Conservation (phyloP, 1,140 invertebrate genomes). For the Parapsyche elsis region DNA sequence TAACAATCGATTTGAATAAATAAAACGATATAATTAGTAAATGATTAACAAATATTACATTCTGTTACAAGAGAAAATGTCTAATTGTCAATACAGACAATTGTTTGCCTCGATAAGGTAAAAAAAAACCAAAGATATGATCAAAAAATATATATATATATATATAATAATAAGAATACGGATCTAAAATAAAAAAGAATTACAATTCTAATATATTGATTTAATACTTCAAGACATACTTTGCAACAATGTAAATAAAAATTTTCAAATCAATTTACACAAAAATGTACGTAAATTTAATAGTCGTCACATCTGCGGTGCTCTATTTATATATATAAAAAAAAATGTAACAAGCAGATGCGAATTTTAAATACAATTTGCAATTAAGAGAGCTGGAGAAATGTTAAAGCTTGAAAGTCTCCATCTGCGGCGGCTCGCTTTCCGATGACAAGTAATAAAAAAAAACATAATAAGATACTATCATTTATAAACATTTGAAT, state of each 20-base stretch:
- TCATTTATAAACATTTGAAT: background rate
- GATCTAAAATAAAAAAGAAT: background rate
- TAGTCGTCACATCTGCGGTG: background rate
- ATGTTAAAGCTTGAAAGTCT: background rate
- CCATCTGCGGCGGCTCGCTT: background rate
- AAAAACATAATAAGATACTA: conserved; percentile 12
- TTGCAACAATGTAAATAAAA: conserved; percentile 9
- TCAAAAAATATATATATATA: background rate
- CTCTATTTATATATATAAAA: background rate
- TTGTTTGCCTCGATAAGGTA: too few species aligned
- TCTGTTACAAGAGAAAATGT: conserved; percentile 1
- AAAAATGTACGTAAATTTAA: background rate
- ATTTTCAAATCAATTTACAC: background rate
- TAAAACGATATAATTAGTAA: background rate
- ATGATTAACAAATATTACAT: conserved; percentile 9
- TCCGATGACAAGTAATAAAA: background rate
- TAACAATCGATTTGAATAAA: conserved; percentile 5
- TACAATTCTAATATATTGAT: background rate
- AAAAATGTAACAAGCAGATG: background rate
- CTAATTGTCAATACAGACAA: background rate
- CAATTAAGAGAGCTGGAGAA: background rate
- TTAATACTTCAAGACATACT: background rate
- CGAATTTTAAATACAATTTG: background rate
- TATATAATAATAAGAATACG: background rate
- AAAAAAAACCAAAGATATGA: background rate